Base-by-base conservation (phyloP, 2,888 invertebrate genomes). In the Agapostemon virescens region DNA sequence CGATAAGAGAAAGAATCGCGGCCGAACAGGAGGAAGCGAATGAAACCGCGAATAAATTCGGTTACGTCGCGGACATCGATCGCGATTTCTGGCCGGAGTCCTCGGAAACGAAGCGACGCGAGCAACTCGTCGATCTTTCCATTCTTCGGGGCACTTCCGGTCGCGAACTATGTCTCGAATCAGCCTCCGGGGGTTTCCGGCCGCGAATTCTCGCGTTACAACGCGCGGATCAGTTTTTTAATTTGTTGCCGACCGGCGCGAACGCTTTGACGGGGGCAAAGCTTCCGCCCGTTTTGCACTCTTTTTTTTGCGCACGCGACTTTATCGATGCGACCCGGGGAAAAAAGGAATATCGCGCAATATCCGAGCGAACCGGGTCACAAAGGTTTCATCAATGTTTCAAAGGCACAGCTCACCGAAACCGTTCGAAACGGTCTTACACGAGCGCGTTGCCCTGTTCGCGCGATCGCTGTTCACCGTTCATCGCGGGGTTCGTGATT, bases 1-100 rank as follows among this genome's bases (percentile, higher is more conserved):
- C 67, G 84, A 84, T 82, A 84, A 84, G 82, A 69, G 55, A 82
- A 84, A 67, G 63, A 20, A 40, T 58, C 33, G 30, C 58, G 58
- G 58, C 11, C 49, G 9, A 49, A 30, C 15, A 58, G 73, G 66
- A 63, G 61, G 40, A 71, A 58, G 33, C 68, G 52, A 67, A 58
- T 1, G 17, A 30, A 30, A 15, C 33, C 58, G 71, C 68, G 77
- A n/a, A 82, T 84, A 79, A 82, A 84, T 82, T 64, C 42, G 64
- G 36, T 26, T 13, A 38, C 49, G 49, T 49, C 49, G 49, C 49
- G 49, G n/a, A 49, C n/a, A n/a, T n/a, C 49, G 3, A 49, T n/a
- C 9, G n/a, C n/a, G 49, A 49, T 49, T 49, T 49, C n/a, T 49
- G 49, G 49, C 49, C 11, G 49, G 49, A 3, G 49, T 11, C 49